Conservation (phyloP, 2,888 invertebrate species). For the Steinernema scapterisci region DNA sequence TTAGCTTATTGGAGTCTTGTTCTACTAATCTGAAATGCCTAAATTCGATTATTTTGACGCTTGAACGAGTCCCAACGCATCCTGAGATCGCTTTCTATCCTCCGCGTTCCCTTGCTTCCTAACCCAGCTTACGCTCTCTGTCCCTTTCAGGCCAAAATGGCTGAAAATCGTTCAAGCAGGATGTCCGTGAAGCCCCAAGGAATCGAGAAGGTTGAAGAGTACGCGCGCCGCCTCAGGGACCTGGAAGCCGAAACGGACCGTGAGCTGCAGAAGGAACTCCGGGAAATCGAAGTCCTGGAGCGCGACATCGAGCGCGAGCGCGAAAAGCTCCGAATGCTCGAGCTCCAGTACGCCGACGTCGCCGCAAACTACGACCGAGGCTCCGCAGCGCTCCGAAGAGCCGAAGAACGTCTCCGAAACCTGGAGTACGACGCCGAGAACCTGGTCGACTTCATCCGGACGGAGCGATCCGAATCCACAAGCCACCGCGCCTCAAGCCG, state of each 20-base stretch:
- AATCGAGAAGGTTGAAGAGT: background rate
- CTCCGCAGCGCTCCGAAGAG: background rate
- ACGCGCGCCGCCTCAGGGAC: background rate
- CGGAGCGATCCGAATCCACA: background rate
- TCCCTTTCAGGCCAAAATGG: too few species aligned
- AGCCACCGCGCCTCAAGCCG: background rate
- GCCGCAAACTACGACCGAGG: background rate
- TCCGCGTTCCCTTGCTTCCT: too few species aligned
- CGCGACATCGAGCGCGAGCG: background rate
- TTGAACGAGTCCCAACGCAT: too few species aligned
- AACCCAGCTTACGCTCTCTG: too few species aligned
- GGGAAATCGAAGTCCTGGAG: background rate
- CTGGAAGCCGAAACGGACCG: background rate
- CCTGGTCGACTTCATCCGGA: slow-evolving; percentile 11
- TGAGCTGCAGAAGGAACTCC: background rate
- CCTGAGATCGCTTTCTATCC: too few species aligned
- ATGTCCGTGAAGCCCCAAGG: background rate
- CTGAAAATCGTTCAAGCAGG: too few species aligned
- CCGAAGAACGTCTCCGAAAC: background rate
- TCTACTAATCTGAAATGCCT: too few species aligned
- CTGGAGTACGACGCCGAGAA: background rate
- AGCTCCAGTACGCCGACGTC: background rate
- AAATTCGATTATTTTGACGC: too few species aligned
- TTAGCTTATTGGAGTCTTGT: too few species aligned
- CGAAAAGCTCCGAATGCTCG: background rate